Evolutionary conservation across 2,113 vertebrate genomes (phyloP).

Genomic region (Corydoras sp.): DNA sequence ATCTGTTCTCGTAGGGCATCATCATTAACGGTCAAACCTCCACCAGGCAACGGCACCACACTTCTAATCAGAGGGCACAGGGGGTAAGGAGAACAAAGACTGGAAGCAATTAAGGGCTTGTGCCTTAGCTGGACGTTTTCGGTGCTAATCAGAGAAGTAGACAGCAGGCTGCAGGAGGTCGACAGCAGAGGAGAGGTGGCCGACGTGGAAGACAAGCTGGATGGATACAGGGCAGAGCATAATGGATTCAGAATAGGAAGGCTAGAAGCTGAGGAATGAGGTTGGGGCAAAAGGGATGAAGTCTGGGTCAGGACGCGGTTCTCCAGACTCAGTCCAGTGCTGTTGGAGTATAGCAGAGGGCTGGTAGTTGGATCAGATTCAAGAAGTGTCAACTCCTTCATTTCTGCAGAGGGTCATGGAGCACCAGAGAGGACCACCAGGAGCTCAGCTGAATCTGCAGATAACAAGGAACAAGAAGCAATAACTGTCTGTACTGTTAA

Average conservation of each 20-base stretch:
- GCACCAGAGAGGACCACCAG: not conserved
- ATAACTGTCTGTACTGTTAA: not conserved
- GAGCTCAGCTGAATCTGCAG: not conserved
- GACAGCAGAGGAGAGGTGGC: slow-evolving; percentile 42
- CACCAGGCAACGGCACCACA: slow-evolving; percentile 20
- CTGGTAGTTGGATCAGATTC: slow-evolving; percentile 18
- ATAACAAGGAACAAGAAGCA: not conserved
- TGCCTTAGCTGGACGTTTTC: slow-evolving; percentile 47
- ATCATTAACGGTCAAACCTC: slow-evolving; percentile 20
- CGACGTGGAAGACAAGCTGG: slow-evolving; percentile 40
- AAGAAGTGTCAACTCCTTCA: slow-evolving; percentile 51
- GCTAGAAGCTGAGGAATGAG: not conserved
- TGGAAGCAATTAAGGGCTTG: not conserved
- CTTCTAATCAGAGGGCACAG: slow-evolving; percentile 23
- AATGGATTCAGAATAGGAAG: not conserved
- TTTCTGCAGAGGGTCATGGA: slow-evolving; percentile 36
- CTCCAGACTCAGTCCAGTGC: slow-evolving; percentile 52
- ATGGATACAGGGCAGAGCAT: slow-evolving; percentile 19
- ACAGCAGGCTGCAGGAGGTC: slow-evolving; percentile 32
- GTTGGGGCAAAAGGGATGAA: not conserved
- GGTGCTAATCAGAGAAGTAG: slow-evolving; percentile 31
- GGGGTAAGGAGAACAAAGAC: slow-evolving; percentile 23
- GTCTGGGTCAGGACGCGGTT: slow-evolving; percentile 58
- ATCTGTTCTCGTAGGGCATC: slow-evolving; percentile 2
- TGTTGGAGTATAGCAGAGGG: slow-evolving; percentile 31